Conservation (phyloP, 1,140 invertebrate genomes). For the Hydropsyche tenuis region DNA sequence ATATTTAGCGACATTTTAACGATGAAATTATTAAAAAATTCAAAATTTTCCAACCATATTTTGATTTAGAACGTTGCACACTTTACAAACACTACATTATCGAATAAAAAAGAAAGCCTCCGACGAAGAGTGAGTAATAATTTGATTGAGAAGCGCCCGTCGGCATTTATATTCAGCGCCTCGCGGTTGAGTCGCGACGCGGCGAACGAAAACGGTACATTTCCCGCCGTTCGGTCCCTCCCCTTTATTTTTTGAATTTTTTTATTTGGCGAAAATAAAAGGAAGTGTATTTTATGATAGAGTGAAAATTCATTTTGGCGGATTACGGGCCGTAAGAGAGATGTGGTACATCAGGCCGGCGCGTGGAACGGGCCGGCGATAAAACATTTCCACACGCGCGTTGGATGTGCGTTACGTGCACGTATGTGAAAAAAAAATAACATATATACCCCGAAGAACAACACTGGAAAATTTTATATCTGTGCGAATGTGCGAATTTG, state of each 20-base stretch:
- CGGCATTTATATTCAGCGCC: slow-evolving; percentile 25
- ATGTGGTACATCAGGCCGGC: slow-evolving; percentile 36
- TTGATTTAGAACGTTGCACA: no score
- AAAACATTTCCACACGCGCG: slow-evolving; percentile 34
- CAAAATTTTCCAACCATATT: no score
- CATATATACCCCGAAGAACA: not conserved
- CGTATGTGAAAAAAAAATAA: slow-evolving; percentile 21
- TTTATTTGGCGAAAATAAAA: slow-evolving; percentile 35
- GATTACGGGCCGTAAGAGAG: slow-evolving; percentile 34
- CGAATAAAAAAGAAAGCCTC: no score
- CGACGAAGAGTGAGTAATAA: not conserved
- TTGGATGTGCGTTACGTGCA: slow-evolving; percentile 25
- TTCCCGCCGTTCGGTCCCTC: not conserved
- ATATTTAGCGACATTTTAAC: no score
- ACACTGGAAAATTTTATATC: no score
- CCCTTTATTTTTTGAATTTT: not conserved
- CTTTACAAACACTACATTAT: no score
- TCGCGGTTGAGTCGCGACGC: not conserved
- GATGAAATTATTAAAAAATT: no score
- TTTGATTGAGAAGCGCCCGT: not conserved
- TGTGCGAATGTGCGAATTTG: no score
- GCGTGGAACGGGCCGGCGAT: slow-evolving; percentile 11
- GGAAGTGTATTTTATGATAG: slow-evolving; percentile 36
- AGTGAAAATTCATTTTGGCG: slow-evolving; percentile 41
- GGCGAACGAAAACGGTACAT: slow-evolving; percentile 11